Conservation (phyloP, 1,140 invertebrate species). For the Maniola jurtina region DNA sequence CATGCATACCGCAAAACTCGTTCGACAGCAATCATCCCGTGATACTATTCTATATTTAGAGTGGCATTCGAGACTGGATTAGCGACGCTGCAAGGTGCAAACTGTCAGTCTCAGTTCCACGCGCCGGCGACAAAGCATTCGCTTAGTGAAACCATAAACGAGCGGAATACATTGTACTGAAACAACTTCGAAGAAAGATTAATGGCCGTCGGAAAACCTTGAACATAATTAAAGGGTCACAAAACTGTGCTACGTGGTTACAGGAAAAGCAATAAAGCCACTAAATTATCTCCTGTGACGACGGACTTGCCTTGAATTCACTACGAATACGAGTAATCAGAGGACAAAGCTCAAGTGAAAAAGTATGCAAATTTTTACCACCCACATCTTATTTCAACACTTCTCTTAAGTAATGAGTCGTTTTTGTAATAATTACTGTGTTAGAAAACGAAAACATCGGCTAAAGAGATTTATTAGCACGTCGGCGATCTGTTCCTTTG, state of each 20-base stretch:
- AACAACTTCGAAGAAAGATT: conserved; percentile 41
- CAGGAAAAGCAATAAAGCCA: background rate
- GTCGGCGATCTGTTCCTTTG: conserved; percentile 27
- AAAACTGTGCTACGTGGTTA: conserved; percentile 3
- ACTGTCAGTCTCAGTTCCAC: conserved; percentile 43
- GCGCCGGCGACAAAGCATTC: conserved; percentile 37
- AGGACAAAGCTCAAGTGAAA: too few relatives aligned
- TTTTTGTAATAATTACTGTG: conserved; percentile 57
- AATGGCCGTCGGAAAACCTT: conserved; percentile 21
- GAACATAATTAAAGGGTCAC: conserved; percentile 4
- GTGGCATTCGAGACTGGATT: conserved; percentile 50
- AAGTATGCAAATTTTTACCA: too few relatives aligned
- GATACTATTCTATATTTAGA: conserved; percentile 64
- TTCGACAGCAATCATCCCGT: conserved; percentile 55
- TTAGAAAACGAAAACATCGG: conserved; percentile 50
- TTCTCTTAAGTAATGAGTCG: conserved; percentile 37
- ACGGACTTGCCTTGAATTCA: too few relatives aligned
- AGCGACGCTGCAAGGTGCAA: conserved; percentile 55
- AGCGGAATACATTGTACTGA: conserved; percentile 30
- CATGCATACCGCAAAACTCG: conserved; percentile 54
- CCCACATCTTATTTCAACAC: too few relatives aligned
- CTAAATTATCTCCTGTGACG: too few relatives aligned
- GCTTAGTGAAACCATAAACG: conserved; percentile 46
- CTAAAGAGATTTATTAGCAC: conserved; percentile 55
- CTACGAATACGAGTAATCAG: too few relatives aligned